A percentile compares a stretch with the other conserved stretches of the same genome.
These are phyloP conservation scores for Todiramphus saurophagus DNA, from an alignment of 2,113 vertebrate genomes.

Conservation along the genomic window DNA sequence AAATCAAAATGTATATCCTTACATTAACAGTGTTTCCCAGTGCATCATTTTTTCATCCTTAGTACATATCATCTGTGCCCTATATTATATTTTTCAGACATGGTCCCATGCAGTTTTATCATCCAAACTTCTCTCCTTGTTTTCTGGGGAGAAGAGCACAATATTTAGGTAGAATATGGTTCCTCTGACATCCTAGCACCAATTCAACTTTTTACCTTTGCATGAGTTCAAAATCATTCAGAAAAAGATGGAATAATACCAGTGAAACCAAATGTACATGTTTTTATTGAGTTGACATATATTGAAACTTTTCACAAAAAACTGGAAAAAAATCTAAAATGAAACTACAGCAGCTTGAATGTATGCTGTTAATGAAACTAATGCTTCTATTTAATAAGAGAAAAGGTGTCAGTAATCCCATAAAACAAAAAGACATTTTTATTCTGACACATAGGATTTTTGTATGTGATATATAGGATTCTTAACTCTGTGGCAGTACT, in stretches of 20 bases:
- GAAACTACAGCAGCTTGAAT: background rate
- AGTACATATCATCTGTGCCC: background rate
- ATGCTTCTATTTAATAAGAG: background rate
- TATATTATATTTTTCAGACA: background rate
- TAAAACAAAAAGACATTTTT: background rate
- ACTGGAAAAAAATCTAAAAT: background rate
- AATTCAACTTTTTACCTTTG: background rate
- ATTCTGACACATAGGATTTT: background rate
- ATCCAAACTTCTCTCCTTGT: background rate
- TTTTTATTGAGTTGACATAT: background rate
- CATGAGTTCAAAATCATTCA: background rate
- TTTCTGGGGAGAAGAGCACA: background rate
- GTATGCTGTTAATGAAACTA: background rate
- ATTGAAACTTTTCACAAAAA: background rate
- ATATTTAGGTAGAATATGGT: background rate
- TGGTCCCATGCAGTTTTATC: background rate
- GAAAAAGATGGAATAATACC: background rate
- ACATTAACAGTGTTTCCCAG: background rate
- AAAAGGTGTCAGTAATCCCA: background rate
- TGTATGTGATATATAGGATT: fast-evolving
- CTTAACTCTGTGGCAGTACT: background rate
- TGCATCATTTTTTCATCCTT: background rate
- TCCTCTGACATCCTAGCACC: background rate
- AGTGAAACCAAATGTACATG: background rate
- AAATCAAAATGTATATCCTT: background rate